A percentile compares a stretch with the other conserved stretches of the same genome.
phyloP scores from a whole-genome alignment of 2,113 vertebrate species.

The Agapornis roseicollis region DNA sequence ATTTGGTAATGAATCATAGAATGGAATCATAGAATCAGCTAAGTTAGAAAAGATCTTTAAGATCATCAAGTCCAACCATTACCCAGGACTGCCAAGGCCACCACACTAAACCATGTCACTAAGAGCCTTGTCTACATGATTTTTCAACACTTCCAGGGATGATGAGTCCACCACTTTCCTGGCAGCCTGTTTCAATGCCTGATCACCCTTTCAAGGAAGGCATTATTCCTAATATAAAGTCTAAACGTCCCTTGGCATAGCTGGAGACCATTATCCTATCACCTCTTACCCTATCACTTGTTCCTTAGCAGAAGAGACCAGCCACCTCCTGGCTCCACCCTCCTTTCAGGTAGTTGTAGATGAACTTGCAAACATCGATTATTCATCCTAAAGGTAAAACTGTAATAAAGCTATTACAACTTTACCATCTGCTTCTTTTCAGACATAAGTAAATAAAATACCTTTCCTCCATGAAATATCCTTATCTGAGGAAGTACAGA shows the following conservation, averaged over 20 bases:
- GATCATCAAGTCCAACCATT: neutral
- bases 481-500: constrained; percentile 24
- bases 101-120: neutral
- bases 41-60: neutral
- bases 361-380: neutral
- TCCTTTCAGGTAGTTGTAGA: neutral
- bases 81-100: neutral
- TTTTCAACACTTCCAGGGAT: neutral
- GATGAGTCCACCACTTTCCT: neutral
- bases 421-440: neutral
- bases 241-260: neutral
- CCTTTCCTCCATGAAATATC: neutral
- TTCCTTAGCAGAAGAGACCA: neutral
- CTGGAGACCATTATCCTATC: neutral
- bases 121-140: neutral
- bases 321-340: neutral
- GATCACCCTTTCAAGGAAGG: neutral
- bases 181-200: neutral
- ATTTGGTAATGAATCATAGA: neutral
- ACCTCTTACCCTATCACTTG: neutral
- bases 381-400: neutral
- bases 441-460: constrained; percentile 11
- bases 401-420: neutral
- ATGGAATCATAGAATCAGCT: neutral
- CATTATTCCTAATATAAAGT: neutral